Base-by-base conservation (phyloP, 2,797 vertebrate genomes). In the Lepus townsendii region DNA sequence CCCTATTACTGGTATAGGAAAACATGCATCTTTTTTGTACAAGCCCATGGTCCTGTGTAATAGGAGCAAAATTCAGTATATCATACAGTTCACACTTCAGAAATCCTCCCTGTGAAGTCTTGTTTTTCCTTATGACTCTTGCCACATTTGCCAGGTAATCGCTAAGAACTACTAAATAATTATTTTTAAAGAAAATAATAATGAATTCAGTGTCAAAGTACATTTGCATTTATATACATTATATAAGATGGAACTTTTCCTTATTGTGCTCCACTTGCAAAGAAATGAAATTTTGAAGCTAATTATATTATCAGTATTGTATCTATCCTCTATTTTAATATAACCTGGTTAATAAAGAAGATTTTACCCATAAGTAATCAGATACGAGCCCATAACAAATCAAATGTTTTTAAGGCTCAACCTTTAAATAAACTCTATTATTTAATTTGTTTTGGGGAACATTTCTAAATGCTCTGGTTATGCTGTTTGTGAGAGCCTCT, bases 191-290 rank as follows among this genome's bases (percentile, higher is more conserved):
- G 76, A 95, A 83, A 22, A 5, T 27, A 76, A 1, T 5, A 73
- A 79, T 60, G n/a, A 3, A 89, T 84, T 95, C 83, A 27, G 52
- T 65, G 91, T 89, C 75, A 79, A 88, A 96, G 87, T 71, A 3
- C 71, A 63, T 85, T 30, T 94, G 20, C 30, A 91, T 69, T 90
- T 84, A 57, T 63, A 7, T 50, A 30, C 1, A 14, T 69, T 60
- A 24, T 30, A 0, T 54, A 82, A 38, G 27, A 66, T 22, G 57
- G 90, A 50, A n/a, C 7, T 47, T 86, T 76, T 57, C n/a, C 12
- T 86, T 72, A 82, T 88, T 60, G 42, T 94, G 77, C 42, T 91
- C 57, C 95, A 86, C 95, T 87, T 96, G 79, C 83, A 98, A 93
- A 14, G 4, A 88, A 96, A 96, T 73, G 92, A 93, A 93, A 92